Evolutionary conservation across 1,140 invertebrate species (phyloP).

Genomic region (Cardiocondyla obscurior): DNA sequence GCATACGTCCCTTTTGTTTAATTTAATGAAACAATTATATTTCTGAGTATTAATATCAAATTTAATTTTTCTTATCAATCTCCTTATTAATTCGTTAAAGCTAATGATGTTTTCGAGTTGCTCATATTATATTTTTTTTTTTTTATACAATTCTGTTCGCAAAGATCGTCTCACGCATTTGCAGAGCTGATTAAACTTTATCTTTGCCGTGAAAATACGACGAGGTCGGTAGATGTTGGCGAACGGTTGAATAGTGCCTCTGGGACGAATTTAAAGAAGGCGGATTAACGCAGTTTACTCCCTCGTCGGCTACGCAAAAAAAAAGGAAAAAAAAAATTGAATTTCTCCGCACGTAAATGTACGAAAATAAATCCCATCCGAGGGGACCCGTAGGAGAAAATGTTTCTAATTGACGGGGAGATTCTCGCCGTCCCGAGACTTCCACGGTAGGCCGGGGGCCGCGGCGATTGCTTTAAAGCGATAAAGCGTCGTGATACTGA

Average conservation of each 20-base stretch:
- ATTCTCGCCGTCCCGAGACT: neutral
- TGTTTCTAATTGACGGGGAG: neutral
- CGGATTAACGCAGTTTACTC: neutral
- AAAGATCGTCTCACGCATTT: neutral
- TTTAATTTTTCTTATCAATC: no score
- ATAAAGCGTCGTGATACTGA: constrained; percentile 68
- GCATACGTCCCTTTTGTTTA: neutral
- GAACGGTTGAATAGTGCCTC: neutral
- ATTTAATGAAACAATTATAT: neutral
- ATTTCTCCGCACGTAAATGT: neutral
- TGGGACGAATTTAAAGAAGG: neutral
- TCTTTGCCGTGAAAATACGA: neutral
- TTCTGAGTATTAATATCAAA: no score
- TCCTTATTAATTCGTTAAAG: neutral
- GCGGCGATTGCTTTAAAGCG: neutral
- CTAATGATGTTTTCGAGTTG: neutral
- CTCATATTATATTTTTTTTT: neutral
- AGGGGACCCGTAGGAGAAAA: neutral
- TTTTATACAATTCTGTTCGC: neutral
- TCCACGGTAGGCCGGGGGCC: no score
- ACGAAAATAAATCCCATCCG: neutral
- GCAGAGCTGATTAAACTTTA: constrained; percentile 13
- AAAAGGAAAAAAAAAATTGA: no score
- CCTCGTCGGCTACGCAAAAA: neutral
- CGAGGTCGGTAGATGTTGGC: neutral